These are phyloP conservation scores for Dynastes maya DNA, from an alignment of 2,888 invertebrate genomes.

Conservation along the genomic window DNA sequence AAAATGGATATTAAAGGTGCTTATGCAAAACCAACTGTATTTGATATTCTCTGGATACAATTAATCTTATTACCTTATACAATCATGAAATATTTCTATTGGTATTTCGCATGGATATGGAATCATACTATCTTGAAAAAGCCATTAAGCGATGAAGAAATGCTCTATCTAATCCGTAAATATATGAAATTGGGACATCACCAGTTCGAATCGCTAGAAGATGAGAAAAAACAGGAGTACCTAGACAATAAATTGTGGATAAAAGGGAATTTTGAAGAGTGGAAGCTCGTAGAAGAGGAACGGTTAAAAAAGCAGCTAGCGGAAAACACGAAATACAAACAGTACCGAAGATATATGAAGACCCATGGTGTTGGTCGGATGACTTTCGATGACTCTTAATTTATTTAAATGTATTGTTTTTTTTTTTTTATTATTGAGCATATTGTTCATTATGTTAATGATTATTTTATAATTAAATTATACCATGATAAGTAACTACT, in stretches of 20 bases:
- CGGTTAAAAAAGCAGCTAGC: constrained; percentile 89
- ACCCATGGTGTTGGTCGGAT: constrained; percentile 91
- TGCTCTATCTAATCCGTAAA: constrained; percentile 87
- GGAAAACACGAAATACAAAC: constrained; percentile 89
- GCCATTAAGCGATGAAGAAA: constrained; percentile 87
- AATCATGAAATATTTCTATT: constrained; percentile 78
- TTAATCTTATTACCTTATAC: constrained; percentile 86
- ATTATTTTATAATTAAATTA: constrained; percentile 11
- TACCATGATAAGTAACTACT: no score
- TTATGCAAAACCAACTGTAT: constrained; percentile 87
- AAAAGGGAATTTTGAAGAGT: constrained; percentile 82
- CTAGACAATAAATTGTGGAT: constrained; percentile 87
- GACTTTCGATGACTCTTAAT: constrained; percentile 89
- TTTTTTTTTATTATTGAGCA: constrained; percentile 46
- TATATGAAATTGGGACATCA: constrained; percentile 81
- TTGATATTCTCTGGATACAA: constrained; percentile 89
- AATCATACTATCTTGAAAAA: constrained; percentile 82
- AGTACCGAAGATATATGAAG: constrained; percentile 91
- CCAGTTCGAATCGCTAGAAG: constrained; percentile 83
- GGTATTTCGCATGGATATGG: constrained; percentile 88
- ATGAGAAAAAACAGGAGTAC: constrained; percentile 82
- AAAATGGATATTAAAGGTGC: constrained; percentile 96
- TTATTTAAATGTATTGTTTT: constrained; percentile 21
- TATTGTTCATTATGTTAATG: constrained; percentile 44
- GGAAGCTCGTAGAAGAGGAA: constrained; percentile 89